Evolutionary conservation across 2,113 vertebrate species (phyloP).

Genomic region (Carollia perspicillata): DNA sequence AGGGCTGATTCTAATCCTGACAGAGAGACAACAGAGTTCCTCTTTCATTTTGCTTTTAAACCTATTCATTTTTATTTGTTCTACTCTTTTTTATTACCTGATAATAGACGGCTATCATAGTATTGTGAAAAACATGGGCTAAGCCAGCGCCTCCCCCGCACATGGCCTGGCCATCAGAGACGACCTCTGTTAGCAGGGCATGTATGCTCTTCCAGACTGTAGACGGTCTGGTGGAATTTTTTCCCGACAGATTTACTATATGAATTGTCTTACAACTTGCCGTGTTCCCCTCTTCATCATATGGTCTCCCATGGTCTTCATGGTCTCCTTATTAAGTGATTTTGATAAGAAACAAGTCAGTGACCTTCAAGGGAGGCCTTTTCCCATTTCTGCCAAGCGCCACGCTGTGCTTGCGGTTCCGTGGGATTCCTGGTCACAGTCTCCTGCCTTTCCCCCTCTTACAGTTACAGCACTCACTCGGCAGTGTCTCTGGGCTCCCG

Average conservation of each 20-base stretch:
- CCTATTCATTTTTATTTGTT: neutral
- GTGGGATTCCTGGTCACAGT: neutral
- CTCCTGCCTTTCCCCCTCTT: neutral
- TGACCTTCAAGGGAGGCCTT: neutral
- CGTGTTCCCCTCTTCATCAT: neutral
- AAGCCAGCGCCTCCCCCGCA: neutral
- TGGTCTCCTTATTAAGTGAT: constrained; percentile 24
- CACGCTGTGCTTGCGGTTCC: neutral
- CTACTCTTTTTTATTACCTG: neutral
- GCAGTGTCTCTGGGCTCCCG: constrained; percentile 33
- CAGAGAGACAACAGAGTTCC: neutral
- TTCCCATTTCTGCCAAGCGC: neutral
- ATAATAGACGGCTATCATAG: neutral
- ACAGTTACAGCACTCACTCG: neutral
- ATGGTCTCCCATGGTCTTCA: too few species aligned
- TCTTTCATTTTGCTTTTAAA: neutral
- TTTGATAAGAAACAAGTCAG: neutral
- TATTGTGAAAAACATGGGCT: neutral
- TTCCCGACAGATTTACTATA: neutral
- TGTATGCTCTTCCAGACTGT: neutral
- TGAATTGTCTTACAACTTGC: neutral
- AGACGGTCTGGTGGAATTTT: neutral
- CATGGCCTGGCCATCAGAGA: neutral
- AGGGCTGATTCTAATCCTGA: neutral
- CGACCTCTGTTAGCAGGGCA: neutral